These are phyloP conservation scores for Phacellophora camtschatica DNA, from an alignment of 30 jellyfish, hydroid and myxozoan genomes.

Conservation along the genomic window DNA sequence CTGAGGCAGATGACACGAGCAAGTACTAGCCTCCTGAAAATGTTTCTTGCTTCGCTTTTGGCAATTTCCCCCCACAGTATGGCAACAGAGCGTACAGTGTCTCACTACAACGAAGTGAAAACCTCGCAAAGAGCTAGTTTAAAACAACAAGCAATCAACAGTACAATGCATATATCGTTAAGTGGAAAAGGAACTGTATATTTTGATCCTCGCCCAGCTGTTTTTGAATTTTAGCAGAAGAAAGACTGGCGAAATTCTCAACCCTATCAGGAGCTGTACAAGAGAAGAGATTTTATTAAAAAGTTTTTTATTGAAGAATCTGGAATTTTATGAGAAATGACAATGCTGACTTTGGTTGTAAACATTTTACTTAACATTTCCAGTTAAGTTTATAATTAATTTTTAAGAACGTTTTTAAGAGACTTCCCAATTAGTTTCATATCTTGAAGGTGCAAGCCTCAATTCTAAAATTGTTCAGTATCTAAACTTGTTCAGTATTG, in stretches of 20 bases:
- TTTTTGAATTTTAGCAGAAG: constrained; percentile 11
- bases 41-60: constrained; percentile 19
- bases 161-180: constrained; percentile 29
- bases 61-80: constrained; percentile 35
- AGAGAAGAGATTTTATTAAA: constrained; percentile 15
- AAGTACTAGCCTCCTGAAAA: constrained; percentile 24
- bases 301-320: constrained; percentile 5
- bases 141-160: constrained; percentile 24
- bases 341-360: neutral
- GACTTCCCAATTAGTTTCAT: neutral
- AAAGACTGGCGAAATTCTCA: constrained; percentile 34
- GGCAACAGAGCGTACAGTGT: constrained; percentile 29
- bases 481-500: too few relatives aligned
- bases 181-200: constrained; percentile 55
- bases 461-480: neutral
- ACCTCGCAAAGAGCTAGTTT: constrained; percentile 14
- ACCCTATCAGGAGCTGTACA: constrained; percentile 31
- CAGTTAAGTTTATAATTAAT: neutral
- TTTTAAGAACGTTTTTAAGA: neutral
- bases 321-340: neutral
- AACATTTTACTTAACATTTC: neutral
- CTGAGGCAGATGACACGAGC: constrained; percentile 40
- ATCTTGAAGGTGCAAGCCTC: neutral
- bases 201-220: constrained; percentile 61
- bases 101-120: constrained; percentile 47